phyloP scores from a whole-genome alignment of 2,888 invertebrate species.

The Anagyrus pseudococci region DNA sequence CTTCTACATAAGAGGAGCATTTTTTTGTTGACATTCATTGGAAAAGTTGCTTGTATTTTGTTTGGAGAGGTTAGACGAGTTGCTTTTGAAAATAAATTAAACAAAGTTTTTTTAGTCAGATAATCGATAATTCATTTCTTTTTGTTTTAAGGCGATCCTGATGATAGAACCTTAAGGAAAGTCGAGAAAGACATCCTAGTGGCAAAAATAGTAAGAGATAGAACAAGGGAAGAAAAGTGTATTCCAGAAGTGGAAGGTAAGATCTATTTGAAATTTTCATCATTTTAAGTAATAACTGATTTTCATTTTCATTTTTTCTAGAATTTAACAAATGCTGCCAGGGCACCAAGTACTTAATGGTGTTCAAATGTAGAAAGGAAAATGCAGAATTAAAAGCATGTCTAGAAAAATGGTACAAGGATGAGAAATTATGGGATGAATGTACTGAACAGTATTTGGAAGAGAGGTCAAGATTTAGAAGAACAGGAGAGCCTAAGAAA shows the following conservation, averaged over 20 bases:
- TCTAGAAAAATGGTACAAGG: slow-evolving; percentile 76
- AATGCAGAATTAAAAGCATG: slow-evolving; percentile 76
- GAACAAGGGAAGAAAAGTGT: slow-evolving; percentile 82
- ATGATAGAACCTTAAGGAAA: slow-evolving; percentile 81
- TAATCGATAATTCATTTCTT: not conserved
- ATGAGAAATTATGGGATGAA: slow-evolving; percentile 75
- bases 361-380: slow-evolving; percentile 76
- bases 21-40: not conserved
- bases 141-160: slow-evolving; percentile 77
- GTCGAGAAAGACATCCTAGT: slow-evolving; percentile 89
- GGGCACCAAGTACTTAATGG: slow-evolving; percentile 72
- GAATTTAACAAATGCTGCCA: slow-evolving; percentile 71
- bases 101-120: not conserved
- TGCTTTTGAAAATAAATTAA: not conserved
- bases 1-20: not conserved
- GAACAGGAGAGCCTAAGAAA: slow-evolving; percentile 72
- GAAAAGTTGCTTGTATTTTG: not conserved
- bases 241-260: slow-evolving; percentile 72
- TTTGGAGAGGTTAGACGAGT: not conserved
- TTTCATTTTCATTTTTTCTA: slow-evolving; percentile 44
- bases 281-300: slow-evolving; percentile 2
- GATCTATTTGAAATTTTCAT: not conserved
- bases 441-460: slow-evolving; percentile 83
- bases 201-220: slow-evolving; percentile 86
- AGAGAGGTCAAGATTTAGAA: slow-evolving; percentile 81